phyloP scores from a whole-genome alignment of 2,888 invertebrate species.

The Orchesella flavescens region DNA sequence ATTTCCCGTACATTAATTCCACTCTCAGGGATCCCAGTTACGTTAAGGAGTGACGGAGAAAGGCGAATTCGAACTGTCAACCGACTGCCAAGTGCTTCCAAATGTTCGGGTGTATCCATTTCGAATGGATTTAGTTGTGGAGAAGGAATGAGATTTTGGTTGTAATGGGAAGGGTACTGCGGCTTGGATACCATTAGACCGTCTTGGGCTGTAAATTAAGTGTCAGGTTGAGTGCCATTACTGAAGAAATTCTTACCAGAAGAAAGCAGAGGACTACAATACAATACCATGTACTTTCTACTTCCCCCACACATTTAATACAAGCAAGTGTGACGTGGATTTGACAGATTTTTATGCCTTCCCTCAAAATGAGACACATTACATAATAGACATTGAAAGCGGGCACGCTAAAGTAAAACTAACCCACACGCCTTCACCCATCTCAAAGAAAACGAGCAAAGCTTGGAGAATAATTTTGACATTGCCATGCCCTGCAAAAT shows the following conservation, averaged over 20 bases:
- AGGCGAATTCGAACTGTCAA: constrained; percentile 69
- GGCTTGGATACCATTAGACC: constrained; percentile 64
- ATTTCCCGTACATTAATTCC: constrained; percentile 50
- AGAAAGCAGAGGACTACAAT: no score
- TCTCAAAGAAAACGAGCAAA: no score
- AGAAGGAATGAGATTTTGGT: constrained; percentile 43
- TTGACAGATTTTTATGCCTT: no score
- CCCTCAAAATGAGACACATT: no score
- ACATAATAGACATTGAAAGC: no score
- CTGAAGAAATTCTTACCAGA: constrained; percentile 12
- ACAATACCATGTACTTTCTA: no score
- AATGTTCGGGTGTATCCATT: constrained; percentile 67
- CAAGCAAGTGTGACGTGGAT: no score
- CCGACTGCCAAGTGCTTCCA: constrained; percentile 70
- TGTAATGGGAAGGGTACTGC: constrained; percentile 57
- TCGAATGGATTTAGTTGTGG: constrained; percentile 66
- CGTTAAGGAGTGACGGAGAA: constrained; percentile 47
- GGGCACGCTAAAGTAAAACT: no score
- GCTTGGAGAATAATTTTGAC: no score
- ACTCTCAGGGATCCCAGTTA: constrained; percentile 1
- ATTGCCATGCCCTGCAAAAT: no score
- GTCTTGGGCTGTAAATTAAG: constrained; percentile 65
- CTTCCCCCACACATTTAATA: no score
- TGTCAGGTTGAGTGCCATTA: constrained; percentile 37
- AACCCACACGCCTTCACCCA: no score